Conservation (phyloP, 2,888 invertebrate species). For the Andrena haemorrhoa region DNA sequence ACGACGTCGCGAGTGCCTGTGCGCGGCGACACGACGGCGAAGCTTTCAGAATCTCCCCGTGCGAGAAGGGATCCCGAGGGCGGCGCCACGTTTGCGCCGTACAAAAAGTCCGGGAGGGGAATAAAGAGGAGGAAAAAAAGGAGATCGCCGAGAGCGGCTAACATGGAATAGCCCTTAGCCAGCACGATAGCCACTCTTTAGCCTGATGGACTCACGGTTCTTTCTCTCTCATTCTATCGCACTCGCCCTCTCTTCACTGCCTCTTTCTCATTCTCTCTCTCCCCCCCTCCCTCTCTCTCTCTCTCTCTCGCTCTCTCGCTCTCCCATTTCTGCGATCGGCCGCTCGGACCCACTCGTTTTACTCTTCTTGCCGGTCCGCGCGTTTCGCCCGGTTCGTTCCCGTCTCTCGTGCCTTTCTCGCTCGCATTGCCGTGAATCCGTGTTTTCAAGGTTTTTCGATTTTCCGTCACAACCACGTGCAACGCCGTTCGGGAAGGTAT, state of each 20-base stretch:
- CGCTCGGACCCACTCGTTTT: slow-evolving; percentile 9
- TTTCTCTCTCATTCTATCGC: slow-evolving; percentile 61
- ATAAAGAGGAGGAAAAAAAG: slow-evolving; percentile 76
- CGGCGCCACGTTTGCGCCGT: slow-evolving; percentile 83
- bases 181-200: slow-evolving; percentile 83
- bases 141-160: slow-evolving; percentile 80
- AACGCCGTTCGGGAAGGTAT: neutral
- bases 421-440: slow-evolving; percentile 9
- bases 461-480: neutral
- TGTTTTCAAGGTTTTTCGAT: slow-evolving; percentile 26
- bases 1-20: slow-evolving; percentile 11
- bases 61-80: slow-evolving; percentile 75
- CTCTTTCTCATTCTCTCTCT: slow-evolving; percentile 1
- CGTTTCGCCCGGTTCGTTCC: slow-evolving; percentile 27
- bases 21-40: slow-evolving; percentile 18
- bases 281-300: neutral
- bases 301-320: neutral
- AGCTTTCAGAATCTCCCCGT: slow-evolving; percentile 24
- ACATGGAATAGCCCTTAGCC: slow-evolving; percentile 85
- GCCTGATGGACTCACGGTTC: slow-evolving; percentile 82
- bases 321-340: neutral
- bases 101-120: slow-evolving; percentile 77
- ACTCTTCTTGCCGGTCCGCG: slow-evolving; percentile 23
- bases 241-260: neutral
- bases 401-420: slow-evolving; percentile 25